Evolutionary conservation across 2,797 vertebrate species (phyloP).

Genomic region (Xenops minutus): DNA sequence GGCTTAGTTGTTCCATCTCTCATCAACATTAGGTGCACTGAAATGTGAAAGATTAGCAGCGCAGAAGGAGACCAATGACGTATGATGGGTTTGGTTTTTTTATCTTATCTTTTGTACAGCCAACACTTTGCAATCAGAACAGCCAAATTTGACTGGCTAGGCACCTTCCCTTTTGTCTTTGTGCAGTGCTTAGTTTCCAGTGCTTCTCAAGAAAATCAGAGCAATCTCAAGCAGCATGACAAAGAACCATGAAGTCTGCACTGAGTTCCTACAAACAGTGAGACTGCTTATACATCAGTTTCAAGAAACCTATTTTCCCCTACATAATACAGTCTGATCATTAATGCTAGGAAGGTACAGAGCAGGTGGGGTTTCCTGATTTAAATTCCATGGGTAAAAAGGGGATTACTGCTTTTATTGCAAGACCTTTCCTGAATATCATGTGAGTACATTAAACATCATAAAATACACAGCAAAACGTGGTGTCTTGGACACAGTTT

Average conservation of each 20-base stretch:
- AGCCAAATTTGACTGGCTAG: background rate
- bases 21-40: background rate
- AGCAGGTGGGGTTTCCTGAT: conserved; percentile 2
- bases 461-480: background rate
- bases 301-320: background rate
- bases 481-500: background rate
- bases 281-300: background rate
- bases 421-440: conserved; percentile 31
- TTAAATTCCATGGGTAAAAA: conserved; percentile 10
- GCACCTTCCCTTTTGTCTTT: background rate
- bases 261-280: background rate
- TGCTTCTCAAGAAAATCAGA: background rate
- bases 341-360: background rate
- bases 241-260: background rate
- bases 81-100: background rate
- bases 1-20: background rate
- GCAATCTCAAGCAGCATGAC: background rate
- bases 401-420: background rate
- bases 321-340: background rate
- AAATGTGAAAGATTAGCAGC: conserved; percentile 24
- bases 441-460: background rate
- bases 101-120: background rate
- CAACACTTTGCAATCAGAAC: background rate
- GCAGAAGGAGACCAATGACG: background rate
- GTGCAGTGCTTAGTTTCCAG: background rate